These are phyloP conservation scores for Pyrgus malvae DNA, from an alignment of 2,888 invertebrate species.

Conservation along the genomic window DNA sequence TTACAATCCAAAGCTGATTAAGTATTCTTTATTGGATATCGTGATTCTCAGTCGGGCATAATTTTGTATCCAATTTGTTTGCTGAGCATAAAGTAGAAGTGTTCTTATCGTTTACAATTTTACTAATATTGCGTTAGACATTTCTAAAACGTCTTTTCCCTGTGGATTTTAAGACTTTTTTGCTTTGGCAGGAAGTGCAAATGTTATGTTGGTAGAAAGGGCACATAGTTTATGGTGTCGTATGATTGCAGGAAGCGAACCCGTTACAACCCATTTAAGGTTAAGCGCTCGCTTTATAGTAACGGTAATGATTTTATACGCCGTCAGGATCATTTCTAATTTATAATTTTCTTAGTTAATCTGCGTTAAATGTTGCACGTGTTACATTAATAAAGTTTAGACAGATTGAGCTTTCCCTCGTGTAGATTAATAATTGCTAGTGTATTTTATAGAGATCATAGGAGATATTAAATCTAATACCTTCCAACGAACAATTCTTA, in stretches of 20 bases:
- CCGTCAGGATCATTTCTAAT: conserved; percentile 22
- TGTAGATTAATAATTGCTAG: no score
- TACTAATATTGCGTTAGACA: background rate
- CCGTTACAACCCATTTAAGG: conserved; percentile 52
- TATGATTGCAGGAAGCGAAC: conserved; percentile 47
- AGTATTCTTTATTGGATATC: conserved; percentile 11
- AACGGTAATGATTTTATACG: conserved; percentile 47
- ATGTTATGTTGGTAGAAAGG: conserved; percentile 27
- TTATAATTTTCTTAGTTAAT: conserved; percentile 5
- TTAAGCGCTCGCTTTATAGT: conserved; percentile 49
- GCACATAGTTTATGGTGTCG: conserved; percentile 36
- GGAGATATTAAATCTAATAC: no score
- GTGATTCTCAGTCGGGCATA: conserved; percentile 34
- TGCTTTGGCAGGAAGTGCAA: background rate
- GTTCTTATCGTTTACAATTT: background rate
- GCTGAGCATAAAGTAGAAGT: conserved; percentile 48
- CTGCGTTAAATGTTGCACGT: background rate
- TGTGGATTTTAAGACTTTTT: background rate
- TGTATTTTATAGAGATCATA: no score
- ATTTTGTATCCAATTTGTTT: conserved; percentile 49
- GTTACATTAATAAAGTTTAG: no score
- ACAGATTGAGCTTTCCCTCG: no score
- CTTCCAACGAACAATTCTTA: no score
- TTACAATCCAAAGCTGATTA: conserved; percentile 5
- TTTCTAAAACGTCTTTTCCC: background rate